Evolutionary conservation across 2,888 invertebrate species (phyloP), one percentile per base, ranked within the genome.

Genomic region (Colostygia pectinataria): DNA sequence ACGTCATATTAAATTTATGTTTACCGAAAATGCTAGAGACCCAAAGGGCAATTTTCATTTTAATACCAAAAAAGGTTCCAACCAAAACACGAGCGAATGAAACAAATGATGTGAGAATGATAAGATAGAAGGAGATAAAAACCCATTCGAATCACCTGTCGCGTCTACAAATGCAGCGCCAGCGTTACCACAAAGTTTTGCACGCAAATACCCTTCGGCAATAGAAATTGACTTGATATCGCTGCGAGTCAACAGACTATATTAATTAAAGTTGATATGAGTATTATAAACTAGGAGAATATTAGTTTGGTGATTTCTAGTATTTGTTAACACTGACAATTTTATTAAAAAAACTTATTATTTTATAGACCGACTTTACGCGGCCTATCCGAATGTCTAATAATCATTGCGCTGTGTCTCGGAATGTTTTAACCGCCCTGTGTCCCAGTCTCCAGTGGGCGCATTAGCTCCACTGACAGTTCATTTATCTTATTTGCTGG

Each of bases 401-500:
- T 24, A n/a, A n/a, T 14, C 15, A 8, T n/a, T 15, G 18, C 15
- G 15, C 5, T 18, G 4, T n/a, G 14, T 31, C 13, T 36, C 25
- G 6, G 32, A 15, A 15, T 25, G 15, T 15, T 13, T 7, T 1
- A 32, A n/a, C 13, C 42, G 12, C 41, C 10, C 20, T 74, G 59
- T 69, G 72, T 75, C 66, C 55, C 57, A 53, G 23, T 51, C 50
- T 68, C 72, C 74, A 68, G 67, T 59, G 66, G 58, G 58, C 65
- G 71, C 79, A 83, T 83, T 82, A 83, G 80, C 75, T 65, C 68
- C 76, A 70, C 72, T 79, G 86, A 87, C 85, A 86, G 80, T 81
- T 79, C 83, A 85, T 87, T 82, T 77, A 83, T 87, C 86, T 85
- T 87, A 79, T 85, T 83, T 81, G 79, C 80, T 77, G 74, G 74